phyloP scores from a whole-genome alignment of 2,888 invertebrate genomes.

The Andrena bucephala region DNA sequence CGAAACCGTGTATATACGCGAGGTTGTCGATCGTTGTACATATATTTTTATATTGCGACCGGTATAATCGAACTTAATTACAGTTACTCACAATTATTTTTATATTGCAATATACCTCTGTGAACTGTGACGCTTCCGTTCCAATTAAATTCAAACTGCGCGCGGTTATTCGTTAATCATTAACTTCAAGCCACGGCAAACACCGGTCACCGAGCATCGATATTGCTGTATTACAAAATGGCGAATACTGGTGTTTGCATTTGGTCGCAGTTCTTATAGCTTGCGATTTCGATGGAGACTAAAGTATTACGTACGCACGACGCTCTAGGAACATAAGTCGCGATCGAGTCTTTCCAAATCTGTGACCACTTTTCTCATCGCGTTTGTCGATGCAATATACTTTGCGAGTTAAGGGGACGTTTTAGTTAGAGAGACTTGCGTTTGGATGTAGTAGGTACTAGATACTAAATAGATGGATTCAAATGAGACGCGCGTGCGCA shows the following conservation, averaged over 20 bases:
- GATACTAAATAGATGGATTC: conserved; percentile 8
- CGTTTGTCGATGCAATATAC: background rate
- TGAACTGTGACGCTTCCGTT: background rate
- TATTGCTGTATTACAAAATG: background rate
- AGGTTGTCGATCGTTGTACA: conserved; percentile 14
- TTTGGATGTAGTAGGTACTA: background rate
- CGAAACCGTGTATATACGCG: background rate
- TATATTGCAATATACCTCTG: conserved; percentile 9
- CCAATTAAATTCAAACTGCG: background rate
- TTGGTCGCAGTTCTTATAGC: background rate
- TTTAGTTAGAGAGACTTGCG: background rate
- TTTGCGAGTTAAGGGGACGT: background rate
- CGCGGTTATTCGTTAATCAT: background rate
- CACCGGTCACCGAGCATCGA: background rate
- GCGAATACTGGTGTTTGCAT: background rate
- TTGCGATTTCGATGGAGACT: background rate
- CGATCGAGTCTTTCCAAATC: background rate
- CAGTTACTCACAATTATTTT: conserved; percentile 9
- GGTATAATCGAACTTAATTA: conserved; percentile 14
- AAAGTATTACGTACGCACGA: background rate
- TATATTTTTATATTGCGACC: conserved; percentile 29
- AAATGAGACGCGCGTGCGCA: background rate
- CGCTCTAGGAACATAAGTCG: background rate
- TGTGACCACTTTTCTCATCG: background rate
- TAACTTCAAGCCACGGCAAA: background rate